A percentile compares a stretch with the other conserved stretches of the same genome.
phyloP scores from a whole-genome alignment of 2,797 vertebrate genomes.

The Platalea minor region DNA sequence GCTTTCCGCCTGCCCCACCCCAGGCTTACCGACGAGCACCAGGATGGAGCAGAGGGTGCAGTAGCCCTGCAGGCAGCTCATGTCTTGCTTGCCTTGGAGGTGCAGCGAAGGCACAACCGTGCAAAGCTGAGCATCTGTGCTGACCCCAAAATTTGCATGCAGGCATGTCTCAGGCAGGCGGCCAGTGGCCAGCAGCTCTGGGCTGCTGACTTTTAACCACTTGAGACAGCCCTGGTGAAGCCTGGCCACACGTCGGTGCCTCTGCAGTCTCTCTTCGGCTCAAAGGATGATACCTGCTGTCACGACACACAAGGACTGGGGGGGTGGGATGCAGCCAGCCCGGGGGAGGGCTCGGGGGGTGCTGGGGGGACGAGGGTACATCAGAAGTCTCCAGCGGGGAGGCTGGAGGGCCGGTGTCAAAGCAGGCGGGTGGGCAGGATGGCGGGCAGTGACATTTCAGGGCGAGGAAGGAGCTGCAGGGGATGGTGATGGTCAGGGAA shows the following conservation, averaged over 20 bases:
- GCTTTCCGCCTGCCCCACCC: neutral
- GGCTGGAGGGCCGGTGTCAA: neutral
- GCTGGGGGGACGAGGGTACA: neutral
- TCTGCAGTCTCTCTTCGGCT: neutral
- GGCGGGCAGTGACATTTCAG: neutral
- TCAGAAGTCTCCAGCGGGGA: neutral
- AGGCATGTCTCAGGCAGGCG: fast-evolving
- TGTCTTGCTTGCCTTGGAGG: neutral
- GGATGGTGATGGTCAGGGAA: neutral
- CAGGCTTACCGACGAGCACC: neutral
- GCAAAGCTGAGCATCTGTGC: neutral
- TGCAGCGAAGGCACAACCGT: neutral
- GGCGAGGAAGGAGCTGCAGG: neutral
- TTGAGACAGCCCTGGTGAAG: neutral
- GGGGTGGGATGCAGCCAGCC: neutral
- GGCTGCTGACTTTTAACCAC: neutral
- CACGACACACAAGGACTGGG: neutral
- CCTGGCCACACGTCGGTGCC: neutral
- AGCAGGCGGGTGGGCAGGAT: neutral
- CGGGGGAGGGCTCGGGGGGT: neutral
- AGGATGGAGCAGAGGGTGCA: neutral
- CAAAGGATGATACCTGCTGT: too few species aligned
- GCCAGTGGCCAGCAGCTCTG: neutral
- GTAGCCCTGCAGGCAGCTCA: neutral
- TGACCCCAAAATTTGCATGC: neutral